A percentile compares a stretch with the other conserved stretches of the same genome.
Conservation (phyloP, 2,888 invertebrate species). For the Tetranychus piercei region DNA sequence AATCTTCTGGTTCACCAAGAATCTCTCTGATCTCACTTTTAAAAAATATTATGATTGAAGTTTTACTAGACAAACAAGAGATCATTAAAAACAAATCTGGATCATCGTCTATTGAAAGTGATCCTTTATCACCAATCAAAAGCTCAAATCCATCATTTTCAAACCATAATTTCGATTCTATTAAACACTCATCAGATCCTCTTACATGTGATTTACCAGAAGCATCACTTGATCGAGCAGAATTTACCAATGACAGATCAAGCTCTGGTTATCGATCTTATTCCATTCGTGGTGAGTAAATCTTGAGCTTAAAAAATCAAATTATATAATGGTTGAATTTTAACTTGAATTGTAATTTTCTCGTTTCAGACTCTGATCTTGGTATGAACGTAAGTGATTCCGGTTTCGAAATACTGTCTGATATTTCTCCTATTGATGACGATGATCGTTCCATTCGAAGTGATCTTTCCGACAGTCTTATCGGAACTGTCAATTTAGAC, state of each 20-base stretch:
- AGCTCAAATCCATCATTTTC: not conserved
- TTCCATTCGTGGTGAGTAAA: not conserved
- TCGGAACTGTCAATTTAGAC: conserved; percentile 6
- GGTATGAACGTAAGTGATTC: conserved; percentile 17
- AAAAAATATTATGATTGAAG: not conserved
- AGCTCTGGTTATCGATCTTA: not conserved
- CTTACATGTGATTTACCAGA: not conserved
- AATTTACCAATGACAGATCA: not conserved
- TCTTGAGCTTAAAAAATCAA: not conserved
- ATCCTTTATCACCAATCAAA: not conserved
- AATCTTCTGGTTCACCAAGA: not conserved
- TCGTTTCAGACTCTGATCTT: conserved; percentile 7
- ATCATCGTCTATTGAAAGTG: not conserved
- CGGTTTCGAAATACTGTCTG: conserved; percentile 10
- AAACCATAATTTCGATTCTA: not conserved
- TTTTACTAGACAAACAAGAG: not conserved
- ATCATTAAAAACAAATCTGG: not conserved
- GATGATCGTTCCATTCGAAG: conserved; percentile 25
- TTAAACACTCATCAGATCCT: not conserved
- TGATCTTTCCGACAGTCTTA: conserved; percentile 26
- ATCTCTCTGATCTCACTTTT: not conserved
- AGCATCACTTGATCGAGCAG: not conserved
- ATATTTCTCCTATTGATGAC: conserved; percentile 22
- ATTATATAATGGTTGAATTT: not conserved
- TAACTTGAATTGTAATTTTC: not conserved